These are phyloP conservation scores for Lasioglossum baleicum DNA, from an alignment of 1,140 invertebrate genomes.

Conservation along the genomic window DNA sequence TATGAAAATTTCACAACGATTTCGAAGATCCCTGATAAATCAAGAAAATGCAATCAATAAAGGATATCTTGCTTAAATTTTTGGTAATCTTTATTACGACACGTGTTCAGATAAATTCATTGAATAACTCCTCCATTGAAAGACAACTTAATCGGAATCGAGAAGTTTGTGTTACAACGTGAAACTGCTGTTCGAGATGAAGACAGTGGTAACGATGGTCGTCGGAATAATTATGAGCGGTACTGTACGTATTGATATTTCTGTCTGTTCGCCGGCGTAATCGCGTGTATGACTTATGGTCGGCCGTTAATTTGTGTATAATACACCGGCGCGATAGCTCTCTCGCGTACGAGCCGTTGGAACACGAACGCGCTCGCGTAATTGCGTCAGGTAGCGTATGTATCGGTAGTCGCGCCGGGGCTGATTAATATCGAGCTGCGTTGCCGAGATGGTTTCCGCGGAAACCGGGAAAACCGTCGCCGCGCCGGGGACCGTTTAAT, in stretches of 20 bases:
- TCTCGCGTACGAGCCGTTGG: neutral
- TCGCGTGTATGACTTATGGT: slow-evolving; percentile 28
- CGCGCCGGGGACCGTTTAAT: slow-evolving; percentile 13
- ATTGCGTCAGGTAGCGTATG: neutral
- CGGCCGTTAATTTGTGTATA: slow-evolving; percentile 29
- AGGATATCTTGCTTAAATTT: too few species aligned
- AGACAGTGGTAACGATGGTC: too few species aligned
- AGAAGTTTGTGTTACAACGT: too few species aligned
- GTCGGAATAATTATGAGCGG: too few species aligned
- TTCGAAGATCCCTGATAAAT: too few species aligned
- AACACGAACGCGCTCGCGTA: neutral
- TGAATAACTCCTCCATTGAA: too few species aligned
- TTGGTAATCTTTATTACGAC: too few species aligned
- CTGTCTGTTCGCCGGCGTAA: slow-evolving; percentile 20
- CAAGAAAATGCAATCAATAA: too few species aligned
- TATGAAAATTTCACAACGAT: too few species aligned
- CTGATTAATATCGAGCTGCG: slow-evolving; percentile 13
- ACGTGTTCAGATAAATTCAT: too few species aligned
- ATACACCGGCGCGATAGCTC: neutral
- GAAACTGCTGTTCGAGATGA: too few species aligned
- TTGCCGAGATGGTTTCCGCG: slow-evolving; percentile 4
- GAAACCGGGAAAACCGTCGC: slow-evolving; percentile 18
- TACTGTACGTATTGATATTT: slow-evolving; percentile 28
- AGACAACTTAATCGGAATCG: too few species aligned
- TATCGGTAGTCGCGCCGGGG: neutral